A percentile compares a stretch with the other conserved stretches of the same genome.
Conservation (phyloP, 2,888 invertebrate species). For the Catocala nupta region DNA sequence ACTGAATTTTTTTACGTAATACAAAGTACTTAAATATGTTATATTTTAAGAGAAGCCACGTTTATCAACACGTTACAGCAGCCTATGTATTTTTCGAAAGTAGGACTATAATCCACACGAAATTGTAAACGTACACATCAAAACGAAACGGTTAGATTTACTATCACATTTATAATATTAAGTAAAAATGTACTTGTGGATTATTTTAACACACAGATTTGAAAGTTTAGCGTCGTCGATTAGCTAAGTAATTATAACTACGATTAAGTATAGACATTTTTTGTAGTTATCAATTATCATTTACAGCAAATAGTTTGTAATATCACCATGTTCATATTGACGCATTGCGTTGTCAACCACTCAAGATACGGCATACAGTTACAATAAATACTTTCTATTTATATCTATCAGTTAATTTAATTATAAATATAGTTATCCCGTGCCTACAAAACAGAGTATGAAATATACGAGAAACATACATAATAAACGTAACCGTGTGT, state of each 20-base stretch:
- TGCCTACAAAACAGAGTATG: background rate
- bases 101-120: no score
- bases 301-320: conserved; percentile 27
- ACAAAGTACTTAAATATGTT: no score
- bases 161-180: no score
- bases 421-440: conserved; percentile 11
- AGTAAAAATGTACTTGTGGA: no score
- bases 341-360: conserved; percentile 19
- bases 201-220: no score
- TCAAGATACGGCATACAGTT: conserved; percentile 27
- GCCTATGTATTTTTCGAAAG: no score
- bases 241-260: conserved; percentile 22
- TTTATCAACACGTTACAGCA: no score
- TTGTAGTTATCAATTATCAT: conserved; percentile 30
- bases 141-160: no score
- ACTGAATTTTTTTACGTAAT: no score
- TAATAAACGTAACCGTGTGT: background rate
- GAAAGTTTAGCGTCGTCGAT: background rate
- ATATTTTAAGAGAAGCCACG: no score
- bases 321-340: conserved; percentile 18
- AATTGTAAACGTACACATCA: no score
- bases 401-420: background rate
- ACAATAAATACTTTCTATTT: conserved; percentile 23
- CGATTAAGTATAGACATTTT: conserved; percentile 35
- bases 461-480: no score